Percentiles rank a stretch among this genome's conserved stretches.
These are phyloP conservation scores for Prosopocoilus inquinatus DNA, from an alignment of 2,888 invertebrate genomes.

Conservation along the genomic window DNA sequence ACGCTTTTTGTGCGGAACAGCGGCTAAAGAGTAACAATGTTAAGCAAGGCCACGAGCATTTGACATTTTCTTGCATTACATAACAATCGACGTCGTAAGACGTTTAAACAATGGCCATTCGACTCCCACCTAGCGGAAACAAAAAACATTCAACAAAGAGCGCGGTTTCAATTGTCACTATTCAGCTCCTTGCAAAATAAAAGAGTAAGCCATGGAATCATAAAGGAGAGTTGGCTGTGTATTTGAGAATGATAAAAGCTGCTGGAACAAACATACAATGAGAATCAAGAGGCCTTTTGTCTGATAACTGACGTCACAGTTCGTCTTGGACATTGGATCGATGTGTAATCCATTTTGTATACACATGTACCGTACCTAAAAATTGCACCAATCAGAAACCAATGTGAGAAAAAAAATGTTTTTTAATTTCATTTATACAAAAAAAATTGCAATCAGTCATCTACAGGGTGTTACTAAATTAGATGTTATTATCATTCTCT, in stretches of 20 bases:
- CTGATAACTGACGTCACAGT: slow-evolving; percentile 44
- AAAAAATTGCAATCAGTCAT: too few species aligned
- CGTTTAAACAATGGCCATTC: slow-evolving; percentile 48
- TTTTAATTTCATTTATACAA: too few species aligned
- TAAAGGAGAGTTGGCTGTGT: slow-evolving; percentile 42
- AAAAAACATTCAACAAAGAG: slow-evolving; percentile 47
- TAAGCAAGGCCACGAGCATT: slow-evolving; percentile 37
- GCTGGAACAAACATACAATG: slow-evolving; percentile 47
- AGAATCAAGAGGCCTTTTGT: slow-evolving; percentile 47
- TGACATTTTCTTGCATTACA: slow-evolving; percentile 44
- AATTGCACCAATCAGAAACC: background rate
- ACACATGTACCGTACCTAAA: slow-evolving; percentile 14
- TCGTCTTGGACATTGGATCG: slow-evolving; percentile 39
- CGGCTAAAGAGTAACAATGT: slow-evolving; percentile 28
- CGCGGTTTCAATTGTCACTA: slow-evolving; percentile 49
- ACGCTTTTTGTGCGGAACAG: slow-evolving; percentile 15
- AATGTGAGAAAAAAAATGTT: too few species aligned
- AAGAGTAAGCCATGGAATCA: slow-evolving; percentile 43
- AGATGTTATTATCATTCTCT: too few species aligned
- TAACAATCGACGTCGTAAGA: slow-evolving; percentile 46
- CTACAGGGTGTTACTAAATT: too few species aligned
- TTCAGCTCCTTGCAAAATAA: slow-evolving; percentile 46
- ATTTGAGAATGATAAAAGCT: slow-evolving; percentile 48
- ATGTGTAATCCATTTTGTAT: slow-evolving; percentile 35
- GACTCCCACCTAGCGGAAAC: slow-evolving; percentile 46